Evolutionary conservation across 1,140 invertebrate species (phyloP).

Genomic region (Drosophila nigromelanica): DNA sequence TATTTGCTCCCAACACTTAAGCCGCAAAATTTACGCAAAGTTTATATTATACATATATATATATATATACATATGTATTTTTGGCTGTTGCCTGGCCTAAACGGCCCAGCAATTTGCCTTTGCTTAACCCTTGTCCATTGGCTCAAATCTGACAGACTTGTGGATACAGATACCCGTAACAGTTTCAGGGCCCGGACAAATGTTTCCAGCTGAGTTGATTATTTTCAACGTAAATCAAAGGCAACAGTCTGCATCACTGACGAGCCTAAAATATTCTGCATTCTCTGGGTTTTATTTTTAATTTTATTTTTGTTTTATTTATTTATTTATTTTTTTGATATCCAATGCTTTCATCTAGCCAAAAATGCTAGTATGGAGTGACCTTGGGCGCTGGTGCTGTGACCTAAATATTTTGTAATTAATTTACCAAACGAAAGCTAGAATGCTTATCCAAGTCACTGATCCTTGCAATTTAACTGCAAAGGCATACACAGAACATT

Average conservation of each 20-base stretch:
- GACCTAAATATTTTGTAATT: conserved; percentile 79
- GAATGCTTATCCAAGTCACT: conserved; percentile 77
- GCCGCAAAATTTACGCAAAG: conserved; percentile 73
- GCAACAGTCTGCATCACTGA: conserved; percentile 24
- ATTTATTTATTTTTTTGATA: conserved; percentile 37
- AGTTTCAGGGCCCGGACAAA: conserved; percentile 41
- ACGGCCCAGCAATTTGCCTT: conserved; percentile 64
- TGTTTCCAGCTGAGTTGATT: conserved; percentile 79
- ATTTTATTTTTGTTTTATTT: neutral
- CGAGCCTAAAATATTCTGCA: conserved; percentile 64
- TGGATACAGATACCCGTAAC: conserved; percentile 37
- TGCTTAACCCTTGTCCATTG: conserved; percentile 47
- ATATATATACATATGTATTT: conserved; percentile 51
- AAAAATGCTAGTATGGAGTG: conserved; percentile 33
- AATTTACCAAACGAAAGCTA: conserved; percentile 81
- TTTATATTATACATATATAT: conserved; percentile 70
- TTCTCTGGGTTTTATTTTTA: conserved; percentile 27
- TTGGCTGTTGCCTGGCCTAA: conserved; percentile 39
- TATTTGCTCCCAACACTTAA: conserved; percentile 68
- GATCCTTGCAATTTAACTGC: conserved; percentile 76
- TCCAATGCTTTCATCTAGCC: conserved; percentile 62
- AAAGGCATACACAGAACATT: conserved; percentile 78
- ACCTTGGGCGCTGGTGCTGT: conserved; percentile 62
- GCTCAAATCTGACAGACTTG: conserved; percentile 33
- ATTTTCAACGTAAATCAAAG: conserved; percentile 71